Conservation (phyloP, 2,888 invertebrate genomes). For the Aporophyla nigra region DNA sequence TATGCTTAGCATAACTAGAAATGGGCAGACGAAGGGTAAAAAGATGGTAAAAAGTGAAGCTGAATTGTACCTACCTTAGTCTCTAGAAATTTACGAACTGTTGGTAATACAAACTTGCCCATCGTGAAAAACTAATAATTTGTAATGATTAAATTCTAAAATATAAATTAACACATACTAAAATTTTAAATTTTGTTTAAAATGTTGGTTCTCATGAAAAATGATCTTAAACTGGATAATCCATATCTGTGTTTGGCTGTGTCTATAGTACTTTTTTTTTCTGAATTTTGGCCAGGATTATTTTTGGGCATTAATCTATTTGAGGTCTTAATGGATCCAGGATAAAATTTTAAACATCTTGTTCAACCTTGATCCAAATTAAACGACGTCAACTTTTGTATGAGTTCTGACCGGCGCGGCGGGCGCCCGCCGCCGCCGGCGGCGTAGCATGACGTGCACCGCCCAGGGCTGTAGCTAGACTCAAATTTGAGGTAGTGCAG, state of each 20-base stretch:
- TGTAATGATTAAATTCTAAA: constrained; percentile 27
- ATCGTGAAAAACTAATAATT: constrained; percentile 71
- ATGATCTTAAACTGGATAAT: constrained; percentile 6
- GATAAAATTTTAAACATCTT: background rate
- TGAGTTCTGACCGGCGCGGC: background rate
- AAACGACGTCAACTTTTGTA: background rate
- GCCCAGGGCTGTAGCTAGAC: too few relatives aligned
- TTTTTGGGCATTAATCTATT: background rate
- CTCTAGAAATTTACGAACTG: constrained; percentile 76
- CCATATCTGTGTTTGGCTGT: background rate
- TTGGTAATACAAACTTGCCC: constrained; percentile 81
- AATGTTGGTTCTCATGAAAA: constrained; percentile 29
- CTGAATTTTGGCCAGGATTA: constrained; percentile 2
- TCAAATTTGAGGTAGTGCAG: too few relatives aligned
- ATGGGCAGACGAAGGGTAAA: background rate
- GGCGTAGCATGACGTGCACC: too few relatives aligned
- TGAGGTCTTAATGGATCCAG: constrained; percentile 5
- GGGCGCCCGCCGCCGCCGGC: too few relatives aligned
- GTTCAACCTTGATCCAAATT: background rate
- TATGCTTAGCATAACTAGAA: background rate
- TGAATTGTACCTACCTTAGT: constrained; percentile 76
- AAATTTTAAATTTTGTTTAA: constrained; percentile 41
- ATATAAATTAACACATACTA: constrained; percentile 24
- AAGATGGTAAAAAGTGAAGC: background rate
- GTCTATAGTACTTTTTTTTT: background rate